phyloP scores from a whole-genome alignment of 2,113 vertebrate genomes.

The Myrmecophaga tridactyla region DNA sequence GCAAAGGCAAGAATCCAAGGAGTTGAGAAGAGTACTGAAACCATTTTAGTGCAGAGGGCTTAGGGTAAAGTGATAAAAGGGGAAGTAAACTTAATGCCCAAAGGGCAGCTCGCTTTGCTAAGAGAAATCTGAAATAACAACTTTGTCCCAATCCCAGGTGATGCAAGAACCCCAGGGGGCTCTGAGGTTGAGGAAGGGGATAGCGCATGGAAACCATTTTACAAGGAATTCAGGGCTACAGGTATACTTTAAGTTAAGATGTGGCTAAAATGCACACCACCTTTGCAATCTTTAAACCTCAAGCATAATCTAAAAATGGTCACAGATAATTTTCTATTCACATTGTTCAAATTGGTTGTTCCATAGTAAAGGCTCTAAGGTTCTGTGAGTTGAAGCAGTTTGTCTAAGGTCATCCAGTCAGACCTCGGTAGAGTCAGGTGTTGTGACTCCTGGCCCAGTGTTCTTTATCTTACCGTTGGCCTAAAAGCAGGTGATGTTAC shows the following conservation, averaged over 20 bases:
- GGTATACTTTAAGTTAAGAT: not conserved
- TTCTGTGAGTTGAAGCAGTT: not conserved
- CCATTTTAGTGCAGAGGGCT: not conserved
- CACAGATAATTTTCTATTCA: not conserved
- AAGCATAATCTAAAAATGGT: not conserved
- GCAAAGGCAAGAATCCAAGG: not conserved
- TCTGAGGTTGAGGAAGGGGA: not conserved
- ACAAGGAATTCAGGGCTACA: not conserved
- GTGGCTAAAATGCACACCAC: not conserved
- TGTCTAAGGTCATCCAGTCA: not conserved
- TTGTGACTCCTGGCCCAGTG: not conserved
- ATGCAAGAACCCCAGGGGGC: not conserved
- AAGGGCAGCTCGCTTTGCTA: not conserved
- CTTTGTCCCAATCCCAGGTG: accelerated
- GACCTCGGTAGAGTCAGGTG: not conserved
- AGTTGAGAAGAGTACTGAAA: not conserved
- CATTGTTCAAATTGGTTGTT: not conserved
- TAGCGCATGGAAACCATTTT: not conserved
- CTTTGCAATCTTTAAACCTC: not conserved
- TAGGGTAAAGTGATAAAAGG: not conserved
- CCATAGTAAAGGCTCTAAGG: not conserved
- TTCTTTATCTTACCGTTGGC: not conserved
- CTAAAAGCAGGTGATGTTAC: not conserved
- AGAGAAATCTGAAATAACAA: not conserved
- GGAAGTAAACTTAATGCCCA: not conserved